A percentile compares a stretch with the other conserved stretches of the same genome.
Conservation (phyloP, 2,113 vertebrate species). For the Pandion haliaetus region DNA sequence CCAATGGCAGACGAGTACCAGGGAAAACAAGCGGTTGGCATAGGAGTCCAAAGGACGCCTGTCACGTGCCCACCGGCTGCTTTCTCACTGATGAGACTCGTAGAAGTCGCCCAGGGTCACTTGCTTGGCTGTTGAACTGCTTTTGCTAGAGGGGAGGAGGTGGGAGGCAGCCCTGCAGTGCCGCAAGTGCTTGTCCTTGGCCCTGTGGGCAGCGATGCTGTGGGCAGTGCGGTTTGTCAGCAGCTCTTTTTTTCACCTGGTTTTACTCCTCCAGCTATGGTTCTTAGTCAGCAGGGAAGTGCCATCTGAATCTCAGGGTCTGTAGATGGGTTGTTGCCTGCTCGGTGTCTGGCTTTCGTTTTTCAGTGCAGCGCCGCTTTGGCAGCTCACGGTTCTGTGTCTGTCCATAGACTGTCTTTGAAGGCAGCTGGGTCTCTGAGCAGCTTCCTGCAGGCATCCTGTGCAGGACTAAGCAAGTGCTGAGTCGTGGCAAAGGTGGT, state of each 20-base stretch:
- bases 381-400: background rate
- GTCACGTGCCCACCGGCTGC: accelerated
- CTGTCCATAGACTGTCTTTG: background rate
- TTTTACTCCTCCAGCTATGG: background rate
- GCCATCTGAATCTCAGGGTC: background rate
- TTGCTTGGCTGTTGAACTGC: background rate
- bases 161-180: background rate
- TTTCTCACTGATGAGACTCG: background rate
- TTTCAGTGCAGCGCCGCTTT: background rate
- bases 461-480: background rate
- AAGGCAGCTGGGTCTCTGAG: background rate
- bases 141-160: background rate
- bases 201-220: background rate
- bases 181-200: background rate
- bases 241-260: background rate
- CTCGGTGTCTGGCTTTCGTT: background rate
- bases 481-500: accelerated
- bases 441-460: background rate
- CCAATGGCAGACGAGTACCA: accelerated
- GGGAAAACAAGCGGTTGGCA: accelerated
- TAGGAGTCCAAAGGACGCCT: background rate
- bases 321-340: background rate
- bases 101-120: background rate
- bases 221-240: accelerated
- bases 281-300: background rate